Evolutionary conservation across 1,140 invertebrate species (phyloP), one percentile per base, ranked within the genome.

Genomic region (Cardiocondyla obscurior): DNA sequence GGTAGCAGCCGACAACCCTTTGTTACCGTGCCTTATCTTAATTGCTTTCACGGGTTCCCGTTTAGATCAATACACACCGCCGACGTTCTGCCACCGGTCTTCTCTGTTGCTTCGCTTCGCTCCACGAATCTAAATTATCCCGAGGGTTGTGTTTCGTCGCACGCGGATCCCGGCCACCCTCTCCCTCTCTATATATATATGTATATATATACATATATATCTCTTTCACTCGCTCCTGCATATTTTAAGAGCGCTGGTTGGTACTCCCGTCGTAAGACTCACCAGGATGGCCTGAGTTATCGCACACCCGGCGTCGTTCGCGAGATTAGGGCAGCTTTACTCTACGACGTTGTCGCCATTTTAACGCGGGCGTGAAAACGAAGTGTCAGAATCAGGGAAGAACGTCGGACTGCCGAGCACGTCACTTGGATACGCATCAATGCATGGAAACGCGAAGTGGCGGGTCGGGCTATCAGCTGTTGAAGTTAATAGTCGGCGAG

Each of bases 1-100:
- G 82, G 81, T 90, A 84, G 64, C 82, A 83, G 90, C 88, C 91
- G 92, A 91, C 91, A 93, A 93, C 92, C 92, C 92, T 93, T 93
- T 93, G 92, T 92, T 92, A 92, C 90, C 91, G 91, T 92, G 88
- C 91, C 91, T 93, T 93, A 92, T 93, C 92, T 93, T 92, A 93
- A 92, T 93, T 93, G 92, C 92, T 92, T 92, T 93, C 91, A 92
- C 92, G 90, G 86, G 89, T 92, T 92, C 89, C 89, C 91, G 90
- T 93, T 93, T 92, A 93, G 92, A 93, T 93, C 92, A 93, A 92
- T 93, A 92, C 91, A 89, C 86, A 89, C 84, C 85, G 70, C 42
- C 72, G 72, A 55, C 83, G 58, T 65, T 64, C 82, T 64, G 53
- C 86, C 70, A 46, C 36, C 76, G 49, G 69, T 62, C 51, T 55